Evolutionary conservation across 2,888 invertebrate species (phyloP).

Genomic region (Spisula solida): DNA sequence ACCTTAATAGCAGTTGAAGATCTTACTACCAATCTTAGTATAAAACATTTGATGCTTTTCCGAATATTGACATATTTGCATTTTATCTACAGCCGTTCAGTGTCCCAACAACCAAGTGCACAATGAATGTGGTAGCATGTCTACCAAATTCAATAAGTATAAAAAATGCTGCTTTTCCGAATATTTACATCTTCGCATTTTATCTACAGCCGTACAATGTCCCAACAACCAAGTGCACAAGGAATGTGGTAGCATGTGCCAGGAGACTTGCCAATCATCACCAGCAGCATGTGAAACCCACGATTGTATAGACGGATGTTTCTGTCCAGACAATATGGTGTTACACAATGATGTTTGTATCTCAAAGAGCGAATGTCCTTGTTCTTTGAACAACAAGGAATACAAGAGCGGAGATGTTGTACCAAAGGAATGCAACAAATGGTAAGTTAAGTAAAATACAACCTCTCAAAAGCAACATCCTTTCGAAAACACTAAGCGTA

Average conservation of each 20-base stretch:
- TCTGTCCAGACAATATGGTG: slow-evolving; percentile 93
- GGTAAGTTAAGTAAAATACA: slow-evolving; percentile 73
- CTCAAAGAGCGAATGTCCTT: slow-evolving; percentile 93
- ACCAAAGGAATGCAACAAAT: slow-evolving; percentile 84
- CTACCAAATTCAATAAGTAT: neutral
- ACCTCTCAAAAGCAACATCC: no score
- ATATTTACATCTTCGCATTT: neutral
- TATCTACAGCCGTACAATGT: slow-evolving; percentile 92
- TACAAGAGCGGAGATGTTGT: slow-evolving; percentile 77
- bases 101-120: slow-evolving; percentile 93
- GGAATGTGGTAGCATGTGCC: slow-evolving; percentile 92
- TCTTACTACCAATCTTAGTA: no score
- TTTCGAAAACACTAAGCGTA: no score
- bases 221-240: slow-evolving; percentile 92
- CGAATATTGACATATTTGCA: neutral
- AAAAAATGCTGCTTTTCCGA: neutral
- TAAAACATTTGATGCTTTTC: neutral
- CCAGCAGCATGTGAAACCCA: slow-evolving; percentile 84
- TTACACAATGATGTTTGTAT: slow-evolving; percentile 93
- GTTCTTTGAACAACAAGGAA: slow-evolving; percentile 89
- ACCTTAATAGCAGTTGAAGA: no score
- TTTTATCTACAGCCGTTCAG: slow-evolving; percentile 91
- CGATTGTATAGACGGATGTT: slow-evolving; percentile 95
- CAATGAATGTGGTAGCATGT: slow-evolving; percentile 92
- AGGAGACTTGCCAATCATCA: slow-evolving; percentile 91